Evolutionary conservation across 2,888 invertebrate genomes (phyloP).

Genomic region (Actias luna): DNA sequence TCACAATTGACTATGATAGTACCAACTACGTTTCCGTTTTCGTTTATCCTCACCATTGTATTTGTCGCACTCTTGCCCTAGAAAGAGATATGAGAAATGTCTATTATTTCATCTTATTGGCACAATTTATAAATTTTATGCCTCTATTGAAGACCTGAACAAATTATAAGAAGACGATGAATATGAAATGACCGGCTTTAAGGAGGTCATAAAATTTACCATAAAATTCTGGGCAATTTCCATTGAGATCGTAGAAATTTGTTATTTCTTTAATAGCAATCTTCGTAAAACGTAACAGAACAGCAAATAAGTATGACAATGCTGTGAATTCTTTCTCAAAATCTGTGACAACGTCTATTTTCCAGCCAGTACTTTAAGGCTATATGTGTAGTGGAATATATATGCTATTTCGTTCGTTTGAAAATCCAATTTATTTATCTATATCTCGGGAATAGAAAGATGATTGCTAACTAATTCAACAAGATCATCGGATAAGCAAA

Average conservation of each 20-base stretch:
- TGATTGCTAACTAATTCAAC: too few species aligned
- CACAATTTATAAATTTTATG: too few species aligned
- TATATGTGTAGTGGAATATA: too few species aligned
- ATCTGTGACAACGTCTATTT: conserved; percentile 18
- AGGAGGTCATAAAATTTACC: too few species aligned
- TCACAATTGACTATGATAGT: conserved; percentile 74
- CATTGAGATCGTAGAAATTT: conserved; percentile 37
- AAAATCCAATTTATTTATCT: too few species aligned
- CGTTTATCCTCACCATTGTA: conserved; percentile 67
- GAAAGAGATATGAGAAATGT: conserved; percentile 18
- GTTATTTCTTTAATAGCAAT: background rate
- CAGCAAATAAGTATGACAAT: background rate
- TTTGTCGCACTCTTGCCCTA: conserved; percentile 70
- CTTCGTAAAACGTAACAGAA: background rate
- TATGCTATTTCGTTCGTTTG: too few species aligned
- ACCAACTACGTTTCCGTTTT: conserved; percentile 71
- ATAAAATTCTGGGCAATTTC: conserved; percentile 72
- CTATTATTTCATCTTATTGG: too few species aligned
- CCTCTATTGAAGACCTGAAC: too few species aligned
- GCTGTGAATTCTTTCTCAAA: background rate
- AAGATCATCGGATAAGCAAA: too few species aligned
- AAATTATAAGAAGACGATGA: too few species aligned
- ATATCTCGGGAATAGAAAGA: too few species aligned
- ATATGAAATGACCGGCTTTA: too few species aligned
- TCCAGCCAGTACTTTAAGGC: conserved; percentile 23